A percentile compares a stretch with the other conserved stretches of the same genome.
phyloP scores from a whole-genome alignment of 1,140 invertebrate genomes.

The Bombus superbus region DNA sequence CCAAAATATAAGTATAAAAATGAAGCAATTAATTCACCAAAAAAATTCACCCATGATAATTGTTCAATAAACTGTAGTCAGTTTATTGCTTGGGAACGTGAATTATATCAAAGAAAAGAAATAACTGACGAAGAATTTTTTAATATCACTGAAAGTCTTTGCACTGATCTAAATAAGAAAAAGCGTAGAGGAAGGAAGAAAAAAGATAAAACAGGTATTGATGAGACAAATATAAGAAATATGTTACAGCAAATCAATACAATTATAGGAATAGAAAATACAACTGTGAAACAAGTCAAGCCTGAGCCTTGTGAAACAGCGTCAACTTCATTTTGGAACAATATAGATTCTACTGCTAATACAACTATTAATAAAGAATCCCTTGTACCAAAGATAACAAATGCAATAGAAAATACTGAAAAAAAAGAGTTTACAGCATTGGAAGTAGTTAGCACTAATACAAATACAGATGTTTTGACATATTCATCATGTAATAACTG shows the following conservation, averaged over 20 bases:
- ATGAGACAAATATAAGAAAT: neutral
- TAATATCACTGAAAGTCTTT: constrained; percentile 56
- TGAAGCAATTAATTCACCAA: neutral
- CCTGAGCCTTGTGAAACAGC: neutral
- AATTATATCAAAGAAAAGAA: constrained; percentile 63
- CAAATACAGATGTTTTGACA: neutral
- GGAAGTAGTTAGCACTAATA: neutral
- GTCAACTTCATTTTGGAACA: neutral
- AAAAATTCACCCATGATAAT: neutral
- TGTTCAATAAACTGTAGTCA: constrained; percentile 21
- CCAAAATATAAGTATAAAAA: neutral
- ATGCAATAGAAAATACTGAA: too few relatives aligned
- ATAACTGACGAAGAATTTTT: constrained; percentile 64
- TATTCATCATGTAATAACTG: neutral
- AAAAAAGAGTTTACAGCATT: neutral
- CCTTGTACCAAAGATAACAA: neutral
- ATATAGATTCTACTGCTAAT: neutral
- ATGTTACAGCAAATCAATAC: neutral
- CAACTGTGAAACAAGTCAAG: neutral
- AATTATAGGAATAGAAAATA: neutral
- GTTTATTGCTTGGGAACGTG: constrained; percentile 57
- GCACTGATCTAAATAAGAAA: constrained; percentile 55
- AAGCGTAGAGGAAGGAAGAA: constrained; percentile 46
- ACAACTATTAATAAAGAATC: neutral
- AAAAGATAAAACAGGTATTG: neutral